Evolutionary conservation across 2,797 vertebrate species (phyloP), one percentile per base, ranked within the genome.

Genomic region (Crenichthys baileyi): DNA sequence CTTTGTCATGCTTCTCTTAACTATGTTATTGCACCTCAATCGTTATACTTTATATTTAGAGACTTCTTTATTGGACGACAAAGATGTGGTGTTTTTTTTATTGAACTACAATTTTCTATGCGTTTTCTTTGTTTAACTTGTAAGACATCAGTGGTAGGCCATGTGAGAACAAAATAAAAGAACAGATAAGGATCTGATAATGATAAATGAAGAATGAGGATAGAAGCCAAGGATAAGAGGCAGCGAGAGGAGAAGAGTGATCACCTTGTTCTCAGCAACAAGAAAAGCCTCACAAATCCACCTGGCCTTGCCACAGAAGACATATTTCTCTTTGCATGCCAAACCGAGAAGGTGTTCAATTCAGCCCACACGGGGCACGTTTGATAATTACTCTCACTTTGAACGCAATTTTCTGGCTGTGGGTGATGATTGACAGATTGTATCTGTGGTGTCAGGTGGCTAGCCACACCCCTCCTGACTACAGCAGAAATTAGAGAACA

Each of bases 321-420:
- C 86, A 78, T 80, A 80, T 88, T 84, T 89, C 77, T 87, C 77
- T 79, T 73, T 63, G 70, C 39, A 39, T 58, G 79, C 84, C 88
- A 86, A 88, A 90, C 75, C 1, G 72, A 87, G 83, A 90, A 85
- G 91, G 90, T 71, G 85, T 93, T 91, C 79, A 88, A 85, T 87
- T 89, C 93, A 90, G 79, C 94, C 93, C 93, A 93, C 94, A 89
- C 90, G 86, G 79, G 85, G 86, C 88, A 89, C 83, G 90, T 91
- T 94, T 91, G 93, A 95, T 95, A 93, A 95, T 94, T 93, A 93
- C 89, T 94, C 93, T 94, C 91, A 88, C 90, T 92, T 90, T 89
- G 88, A 87, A 89, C 51, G 70, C 91, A 91, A 93, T 95, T 94
- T 95, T 91, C 90, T 90, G 83, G 83, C 90, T 86, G 87, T 81